Conservation (phyloP, 2,888 invertebrate genomes). For the Chrysodeixis includens region DNA sequence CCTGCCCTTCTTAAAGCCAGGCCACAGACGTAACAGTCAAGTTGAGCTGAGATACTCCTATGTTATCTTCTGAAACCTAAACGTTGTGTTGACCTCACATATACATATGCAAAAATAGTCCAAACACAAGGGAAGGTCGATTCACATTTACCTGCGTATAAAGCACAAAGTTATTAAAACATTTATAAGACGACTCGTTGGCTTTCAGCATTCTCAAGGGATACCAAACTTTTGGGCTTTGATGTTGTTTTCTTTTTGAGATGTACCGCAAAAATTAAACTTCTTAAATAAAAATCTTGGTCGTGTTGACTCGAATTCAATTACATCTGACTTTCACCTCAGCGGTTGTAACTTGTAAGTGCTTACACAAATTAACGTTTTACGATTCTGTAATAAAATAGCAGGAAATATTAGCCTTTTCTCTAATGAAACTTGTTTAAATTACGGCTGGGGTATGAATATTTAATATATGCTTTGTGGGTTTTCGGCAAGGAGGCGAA, state of each 20-base stretch:
- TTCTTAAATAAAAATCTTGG: conserved; percentile 56
- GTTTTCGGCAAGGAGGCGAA: background rate
- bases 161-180: conserved; percentile 21
- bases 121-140: background rate
- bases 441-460: conserved; percentile 14
- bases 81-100: background rate
- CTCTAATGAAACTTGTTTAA: conserved; percentile 34
- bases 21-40: too few relatives aligned
- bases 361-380: conserved; percentile 38
- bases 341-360: conserved; percentile 47
- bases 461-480: conserved; percentile 10
- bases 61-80: background rate
- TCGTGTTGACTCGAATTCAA: conserved; percentile 58
- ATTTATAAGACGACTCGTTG: conserved; percentile 34
- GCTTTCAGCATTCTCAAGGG: conserved; percentile 56
- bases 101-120: background rate
- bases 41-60: background rate
- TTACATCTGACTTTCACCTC: conserved; percentile 56
- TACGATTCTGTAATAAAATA: conserved; percentile 33
- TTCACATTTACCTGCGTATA: background rate
- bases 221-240: conserved; percentile 61
- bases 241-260: conserved; percentile 58
- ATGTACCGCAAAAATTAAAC: conserved; percentile 52
- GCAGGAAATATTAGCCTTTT: conserved; percentile 25
- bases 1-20: too few relatives aligned